Percentiles rank a stretch among this genome's conserved stretches.
These are phyloP conservation scores for Samia ricini DNA, from an alignment of 1,140 invertebrate genomes.

Conservation along the genomic window DNA sequence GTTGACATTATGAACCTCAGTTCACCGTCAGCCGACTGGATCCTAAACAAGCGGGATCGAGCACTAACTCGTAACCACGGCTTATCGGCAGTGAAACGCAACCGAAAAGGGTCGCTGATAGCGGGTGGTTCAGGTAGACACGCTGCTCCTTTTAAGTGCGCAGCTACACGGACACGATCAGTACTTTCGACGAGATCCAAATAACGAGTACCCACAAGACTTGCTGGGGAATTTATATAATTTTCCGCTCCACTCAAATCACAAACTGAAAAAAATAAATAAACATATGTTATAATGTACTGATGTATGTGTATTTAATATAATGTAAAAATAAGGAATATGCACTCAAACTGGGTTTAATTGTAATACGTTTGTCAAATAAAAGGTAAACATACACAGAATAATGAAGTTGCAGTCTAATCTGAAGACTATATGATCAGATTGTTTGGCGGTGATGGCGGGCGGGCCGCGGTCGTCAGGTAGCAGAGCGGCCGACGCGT, in stretches of 20 bases:
- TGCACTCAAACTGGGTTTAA: too few relatives aligned
- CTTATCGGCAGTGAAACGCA: slow-evolving; percentile 85
- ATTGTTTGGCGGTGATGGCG: slow-evolving; percentile 85
- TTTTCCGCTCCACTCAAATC: slow-evolving; percentile 68
- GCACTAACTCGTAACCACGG: slow-evolving; percentile 90
- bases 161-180: slow-evolving; percentile 84
- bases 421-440: slow-evolving; percentile 95
- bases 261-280: slow-evolving; percentile 62
- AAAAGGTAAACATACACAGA: slow-evolving; percentile 76
- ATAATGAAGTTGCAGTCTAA: slow-evolving; percentile 92
- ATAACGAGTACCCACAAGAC: slow-evolving; percentile 83
- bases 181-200: slow-evolving; percentile 88
- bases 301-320: background rate
- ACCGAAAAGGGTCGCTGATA: slow-evolving; percentile 87
- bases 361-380: too few relatives aligned
- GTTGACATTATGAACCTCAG: slow-evolving; percentile 95
- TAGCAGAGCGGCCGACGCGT: slow-evolving; percentile 83
- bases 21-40: slow-evolving; percentile 82
- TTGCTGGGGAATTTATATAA: slow-evolving; percentile 48
- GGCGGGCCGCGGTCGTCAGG: slow-evolving; percentile 73
- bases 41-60: slow-evolving; percentile 90
- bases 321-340: too few relatives aligned
- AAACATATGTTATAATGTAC: background rate
- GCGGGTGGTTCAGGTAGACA: slow-evolving; percentile 79
- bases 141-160: slow-evolving; percentile 87